phyloP scores from a whole-genome alignment of 2,797 vertebrate genomes.

The Liasis olivaceus region DNA sequence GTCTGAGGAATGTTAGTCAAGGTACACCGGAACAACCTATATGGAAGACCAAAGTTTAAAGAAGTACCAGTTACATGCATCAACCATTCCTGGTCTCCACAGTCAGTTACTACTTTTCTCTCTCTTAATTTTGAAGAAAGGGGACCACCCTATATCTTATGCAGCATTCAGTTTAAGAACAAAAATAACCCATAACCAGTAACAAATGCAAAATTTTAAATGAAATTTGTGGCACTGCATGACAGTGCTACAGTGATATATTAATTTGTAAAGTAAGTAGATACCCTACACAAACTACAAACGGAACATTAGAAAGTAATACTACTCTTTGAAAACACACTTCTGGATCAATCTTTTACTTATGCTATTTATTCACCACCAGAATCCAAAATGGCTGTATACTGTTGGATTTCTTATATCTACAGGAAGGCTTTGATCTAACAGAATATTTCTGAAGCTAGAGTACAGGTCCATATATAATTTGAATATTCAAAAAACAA shows the following conservation, averaged over 20 bases:
- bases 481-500: neutral
- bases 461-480: neutral
- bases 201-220: neutral
- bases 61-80: neutral
- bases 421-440: neutral
- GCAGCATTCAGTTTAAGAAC: neutral
- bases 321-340: neutral
- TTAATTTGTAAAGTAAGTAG: neutral
- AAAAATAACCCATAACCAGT: neutral
- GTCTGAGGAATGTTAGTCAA: constrained; percentile 96
- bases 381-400: neutral
- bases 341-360: neutral
- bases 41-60: constrained; percentile 59
- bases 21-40: constrained; percentile 91
- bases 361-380: neutral
- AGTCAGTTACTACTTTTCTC: neutral
- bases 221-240: neutral
- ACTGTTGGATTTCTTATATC: neutral
- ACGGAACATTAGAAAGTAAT: neutral
- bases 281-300: neutral
- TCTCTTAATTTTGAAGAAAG: neutral
- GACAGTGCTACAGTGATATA: neutral
- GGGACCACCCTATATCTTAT: neutral
- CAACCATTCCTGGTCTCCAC: neutral
- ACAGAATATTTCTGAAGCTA: neutral